A percentile compares a stretch with the other conserved stretches of the same genome.
Evolutionary conservation across 2,113 vertebrate species (phyloP).

Genomic region (Tonatia bakeri): DNA sequence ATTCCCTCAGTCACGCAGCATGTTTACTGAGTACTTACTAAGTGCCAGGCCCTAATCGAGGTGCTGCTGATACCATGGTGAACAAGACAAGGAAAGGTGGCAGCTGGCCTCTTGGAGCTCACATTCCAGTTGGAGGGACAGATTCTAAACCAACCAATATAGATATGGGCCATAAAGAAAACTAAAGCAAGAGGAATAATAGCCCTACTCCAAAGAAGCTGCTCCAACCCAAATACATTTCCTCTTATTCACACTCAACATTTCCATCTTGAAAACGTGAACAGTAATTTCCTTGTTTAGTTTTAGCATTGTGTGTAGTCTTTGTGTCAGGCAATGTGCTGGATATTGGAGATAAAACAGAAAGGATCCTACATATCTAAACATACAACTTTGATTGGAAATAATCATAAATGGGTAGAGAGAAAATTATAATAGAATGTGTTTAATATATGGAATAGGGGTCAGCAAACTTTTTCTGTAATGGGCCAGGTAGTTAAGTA

Average conservation of each 20-base stretch:
- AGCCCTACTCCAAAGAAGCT: not conserved
- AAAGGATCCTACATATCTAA: not conserved
- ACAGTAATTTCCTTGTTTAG: not conserved
- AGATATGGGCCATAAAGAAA: not conserved
- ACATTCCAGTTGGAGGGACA: not conserved
- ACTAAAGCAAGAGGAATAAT: not conserved
- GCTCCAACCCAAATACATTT: not conserved
- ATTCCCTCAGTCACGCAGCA: not conserved
- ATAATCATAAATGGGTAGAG: not conserved
- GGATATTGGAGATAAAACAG: not conserved
- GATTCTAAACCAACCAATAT: not conserved
- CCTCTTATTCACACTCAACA: not conserved
- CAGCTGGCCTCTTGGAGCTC: not conserved
- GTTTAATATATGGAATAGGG: not conserved
- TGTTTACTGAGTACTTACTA: not conserved
- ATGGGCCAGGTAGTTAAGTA: not conserved
- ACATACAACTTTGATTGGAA: not conserved
- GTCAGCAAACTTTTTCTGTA: not conserved
- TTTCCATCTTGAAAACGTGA: not conserved
- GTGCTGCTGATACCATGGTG: not conserved
- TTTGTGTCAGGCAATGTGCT: not conserved
- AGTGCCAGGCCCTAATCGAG: not conserved
- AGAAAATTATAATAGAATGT: not conserved
- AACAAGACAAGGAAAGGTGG: not conserved
- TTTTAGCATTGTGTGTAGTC: not conserved